Base-by-base conservation (phyloP, 2,113 vertebrate genomes). In the Fregetta grallaria region DNA sequence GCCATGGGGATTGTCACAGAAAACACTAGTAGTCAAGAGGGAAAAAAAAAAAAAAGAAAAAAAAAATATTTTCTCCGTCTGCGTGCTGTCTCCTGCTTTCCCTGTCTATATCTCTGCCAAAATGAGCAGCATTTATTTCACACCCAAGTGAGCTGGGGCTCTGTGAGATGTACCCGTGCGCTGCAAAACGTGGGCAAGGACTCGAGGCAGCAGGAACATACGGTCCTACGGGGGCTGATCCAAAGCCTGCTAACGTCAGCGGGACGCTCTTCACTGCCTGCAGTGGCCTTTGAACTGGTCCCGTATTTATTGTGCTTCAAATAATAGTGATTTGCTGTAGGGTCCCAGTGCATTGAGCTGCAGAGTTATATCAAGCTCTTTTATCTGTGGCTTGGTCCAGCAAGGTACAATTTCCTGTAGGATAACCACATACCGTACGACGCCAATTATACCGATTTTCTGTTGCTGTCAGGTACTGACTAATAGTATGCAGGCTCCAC, bases 331-430 rank as follows among this genome's bases (percentile, higher is more conserved):
- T 91, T 84, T 92, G 20, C 55, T 74, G 27, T 19, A 50, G 72
- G 52, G 61, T 36, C 49, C 65, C 4, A 3, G 47, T 34, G 34
- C 73, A 8, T 4, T 62, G 70, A 49, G 5, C 53, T 70, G 68
- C 49, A 26, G 42, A 25, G 38, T 50, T 84, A 5, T 8, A 20
- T 30, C 32, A 27, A 70, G 40, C 17, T 67, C 55, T 86, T 71
- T 62, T 56, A 78, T n/a, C n/a, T 75, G 80, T 75, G 80, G 47
- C 26, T 55, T 47, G 47, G 38, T 83, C n/a, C 81, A 90, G 74
- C 70, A 87, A 91, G 66, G 20, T 55, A 7, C 76, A 87, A 61
- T 90, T 78, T 63, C 55, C 70, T 82, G 73, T 59, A 34, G 86
- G 45, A 71, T 70, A 84, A 71, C 68, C 38, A 55, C 83, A 30